Evolutionary conservation across 2,888 invertebrate species (phyloP).

Genomic region (Rotaria magnacalcarata): DNA sequence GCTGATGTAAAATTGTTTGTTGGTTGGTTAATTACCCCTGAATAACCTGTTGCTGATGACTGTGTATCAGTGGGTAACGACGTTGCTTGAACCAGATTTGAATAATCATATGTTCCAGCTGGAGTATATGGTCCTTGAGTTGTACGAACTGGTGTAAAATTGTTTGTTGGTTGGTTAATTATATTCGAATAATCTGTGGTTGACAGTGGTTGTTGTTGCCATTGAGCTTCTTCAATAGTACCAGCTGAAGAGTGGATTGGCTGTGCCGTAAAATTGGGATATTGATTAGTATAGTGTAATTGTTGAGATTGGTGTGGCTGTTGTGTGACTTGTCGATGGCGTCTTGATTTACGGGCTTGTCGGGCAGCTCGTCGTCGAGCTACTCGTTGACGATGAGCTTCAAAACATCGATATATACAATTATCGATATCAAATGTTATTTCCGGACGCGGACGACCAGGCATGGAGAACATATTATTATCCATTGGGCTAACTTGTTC

Average conservation of each 20-base stretch:
- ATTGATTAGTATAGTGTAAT: not conserved
- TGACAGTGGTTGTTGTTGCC: not conserved
- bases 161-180: not conserved
- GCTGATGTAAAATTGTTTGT: no score
- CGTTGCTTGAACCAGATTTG: not conserved
- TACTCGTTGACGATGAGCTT: conserved; percentile 18
- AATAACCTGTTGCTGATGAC: not conserved
- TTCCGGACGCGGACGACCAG: not conserved
- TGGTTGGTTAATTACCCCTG: not conserved
- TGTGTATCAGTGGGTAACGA: not conserved
- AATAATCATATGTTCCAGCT: not conserved
- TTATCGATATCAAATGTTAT: conserved; percentile 21
- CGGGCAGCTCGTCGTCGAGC: conserved; percentile 13
- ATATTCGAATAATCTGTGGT: not conserved
- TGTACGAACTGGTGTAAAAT: not conserved
- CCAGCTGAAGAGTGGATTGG: not conserved
- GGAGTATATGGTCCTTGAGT: not conserved
- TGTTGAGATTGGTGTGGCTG: not conserved
- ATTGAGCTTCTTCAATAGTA: not conserved
- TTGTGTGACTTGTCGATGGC: not conserved
- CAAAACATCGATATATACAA: conserved; percentile 20
- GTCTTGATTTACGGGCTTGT: not conserved
- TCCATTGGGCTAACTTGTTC: not conserved
- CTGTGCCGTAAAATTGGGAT: not conserved
- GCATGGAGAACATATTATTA: not conserved